A percentile compares a stretch with the other conserved stretches of the same genome.
Conservation (phyloP, 2,888 invertebrate species). For the Osmoderma eremita region DNA sequence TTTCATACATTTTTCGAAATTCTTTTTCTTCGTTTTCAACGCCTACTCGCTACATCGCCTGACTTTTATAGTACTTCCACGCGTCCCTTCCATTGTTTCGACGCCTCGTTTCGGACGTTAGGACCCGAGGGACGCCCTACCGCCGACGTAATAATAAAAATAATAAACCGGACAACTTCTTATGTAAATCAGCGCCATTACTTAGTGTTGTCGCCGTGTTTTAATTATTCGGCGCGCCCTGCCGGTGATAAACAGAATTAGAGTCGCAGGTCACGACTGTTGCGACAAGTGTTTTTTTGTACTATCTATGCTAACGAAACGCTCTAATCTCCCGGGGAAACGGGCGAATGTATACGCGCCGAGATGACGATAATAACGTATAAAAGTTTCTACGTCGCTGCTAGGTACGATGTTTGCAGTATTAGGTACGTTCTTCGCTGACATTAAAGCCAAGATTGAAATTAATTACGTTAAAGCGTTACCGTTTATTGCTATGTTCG, state of each 20-base stretch:
- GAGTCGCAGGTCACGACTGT: conserved; percentile 60
- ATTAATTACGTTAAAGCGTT: conserved; percentile 41
- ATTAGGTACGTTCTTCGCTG: conserved; percentile 21
- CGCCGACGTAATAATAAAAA: conserved; percentile 23
- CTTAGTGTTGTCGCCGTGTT: conserved; percentile 56
- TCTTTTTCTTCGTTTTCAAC: no score
- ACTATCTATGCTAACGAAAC: conserved; percentile 61
- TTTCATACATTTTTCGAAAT: no score
- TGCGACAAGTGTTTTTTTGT: conserved; percentile 63
- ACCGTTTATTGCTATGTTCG: conserved; percentile 14
- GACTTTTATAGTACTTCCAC: no score
- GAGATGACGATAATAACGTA: conserved; percentile 40
- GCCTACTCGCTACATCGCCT: no score
- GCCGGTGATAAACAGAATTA: conserved; percentile 58
- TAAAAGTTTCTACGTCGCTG: conserved; percentile 42
- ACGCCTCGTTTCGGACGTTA: no score
- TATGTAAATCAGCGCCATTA: conserved; percentile 52
- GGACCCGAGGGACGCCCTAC: no score
- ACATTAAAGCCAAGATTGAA: conserved; percentile 43
- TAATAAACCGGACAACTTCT: conserved; percentile 46
- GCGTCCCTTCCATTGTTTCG: no score
- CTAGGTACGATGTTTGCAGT: conserved; percentile 33
- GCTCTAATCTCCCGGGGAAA: conserved; percentile 58
- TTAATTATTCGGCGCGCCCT: conserved; percentile 57
- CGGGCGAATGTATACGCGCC: conserved; percentile 50